These are phyloP conservation scores for Chlorodrepanis virens DNA, from an alignment of 2,113 vertebrate genomes.

Conservation along the genomic window DNA sequence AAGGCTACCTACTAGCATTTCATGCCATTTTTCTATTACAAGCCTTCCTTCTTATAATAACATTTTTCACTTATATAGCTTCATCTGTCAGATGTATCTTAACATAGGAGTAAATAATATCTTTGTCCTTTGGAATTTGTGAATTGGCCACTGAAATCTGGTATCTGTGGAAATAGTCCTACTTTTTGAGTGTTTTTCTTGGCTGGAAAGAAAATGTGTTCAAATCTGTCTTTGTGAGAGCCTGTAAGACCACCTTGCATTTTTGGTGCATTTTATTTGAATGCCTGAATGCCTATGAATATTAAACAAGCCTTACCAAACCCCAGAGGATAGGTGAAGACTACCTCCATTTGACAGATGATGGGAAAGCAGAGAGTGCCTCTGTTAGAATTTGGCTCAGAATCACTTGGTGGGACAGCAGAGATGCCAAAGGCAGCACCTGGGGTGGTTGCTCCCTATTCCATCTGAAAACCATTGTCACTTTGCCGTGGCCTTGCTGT, in stretches of 20 bases:
- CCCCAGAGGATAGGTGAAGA: background rate
- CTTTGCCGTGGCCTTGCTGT: background rate
- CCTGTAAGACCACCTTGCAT: background rate
- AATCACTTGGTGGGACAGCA: background rate
- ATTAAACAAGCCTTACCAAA: slow-evolving; percentile 8
- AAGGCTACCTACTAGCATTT: slow-evolving; percentile 14
- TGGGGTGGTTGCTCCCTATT: background rate
- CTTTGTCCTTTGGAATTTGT: background rate
- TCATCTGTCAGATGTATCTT: background rate
- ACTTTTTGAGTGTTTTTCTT: background rate
- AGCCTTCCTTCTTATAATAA: background rate
- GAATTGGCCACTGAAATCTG: background rate
- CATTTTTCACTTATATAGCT: slow-evolving; percentile 3
- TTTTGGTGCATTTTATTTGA: slow-evolving; percentile 21
- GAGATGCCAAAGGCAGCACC: background rate
- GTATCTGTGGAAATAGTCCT: background rate
- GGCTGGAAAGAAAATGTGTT: background rate
- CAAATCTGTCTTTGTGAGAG: background rate
- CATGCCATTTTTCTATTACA: background rate
- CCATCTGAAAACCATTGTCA: background rate
- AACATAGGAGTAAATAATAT: background rate
- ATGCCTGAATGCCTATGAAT: slow-evolving; percentile 10
- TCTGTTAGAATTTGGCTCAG: background rate
- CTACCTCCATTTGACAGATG: slow-evolving; percentile 5
- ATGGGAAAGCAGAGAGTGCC: background rate